Evolutionary conservation across 1,140 invertebrate species (phyloP).

Genomic region (Galleria mellonella): DNA sequence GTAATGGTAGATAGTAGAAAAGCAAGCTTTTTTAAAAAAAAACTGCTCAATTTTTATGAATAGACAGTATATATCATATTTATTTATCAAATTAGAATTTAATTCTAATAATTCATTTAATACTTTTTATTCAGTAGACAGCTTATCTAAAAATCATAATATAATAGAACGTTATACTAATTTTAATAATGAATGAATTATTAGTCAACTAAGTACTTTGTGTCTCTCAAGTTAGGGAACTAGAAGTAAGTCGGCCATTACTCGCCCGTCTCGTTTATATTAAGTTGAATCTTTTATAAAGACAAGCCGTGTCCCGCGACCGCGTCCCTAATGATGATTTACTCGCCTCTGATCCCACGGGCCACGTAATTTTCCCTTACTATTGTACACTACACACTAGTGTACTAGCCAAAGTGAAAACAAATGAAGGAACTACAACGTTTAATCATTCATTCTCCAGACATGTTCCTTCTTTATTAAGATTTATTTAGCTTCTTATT

Average conservation of each 20-base stretch:
- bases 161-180: too few species aligned
- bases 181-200: too few species aligned
- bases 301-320: conserved; percentile 43
- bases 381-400: conserved; percentile 39
- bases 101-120: too few species aligned
- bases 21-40: too few species aligned
- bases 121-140: too few species aligned
- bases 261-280: conserved; percentile 53
- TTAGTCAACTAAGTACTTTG: too few species aligned
- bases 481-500: conserved; percentile 52
- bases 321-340: conserved; percentile 62
- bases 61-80: too few species aligned
- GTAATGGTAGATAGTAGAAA: too few species aligned
- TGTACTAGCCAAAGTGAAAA: conserved; percentile 57
- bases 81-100: too few species aligned
- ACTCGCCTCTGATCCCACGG: conserved; percentile 48
- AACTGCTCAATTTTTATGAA: too few species aligned
- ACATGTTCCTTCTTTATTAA: conserved; percentile 46
- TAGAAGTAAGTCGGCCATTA: conserved; percentile 18
- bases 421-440: conserved; percentile 51
- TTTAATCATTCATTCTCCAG: conserved; percentile 62
- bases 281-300: conserved; percentile 68
- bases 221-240: too few species aligned
- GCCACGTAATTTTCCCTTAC: conserved; percentile 61
- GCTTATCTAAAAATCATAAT: too few species aligned